Conservation (phyloP, 2,888 invertebrate genomes). For the Homarus gammarus region DNA sequence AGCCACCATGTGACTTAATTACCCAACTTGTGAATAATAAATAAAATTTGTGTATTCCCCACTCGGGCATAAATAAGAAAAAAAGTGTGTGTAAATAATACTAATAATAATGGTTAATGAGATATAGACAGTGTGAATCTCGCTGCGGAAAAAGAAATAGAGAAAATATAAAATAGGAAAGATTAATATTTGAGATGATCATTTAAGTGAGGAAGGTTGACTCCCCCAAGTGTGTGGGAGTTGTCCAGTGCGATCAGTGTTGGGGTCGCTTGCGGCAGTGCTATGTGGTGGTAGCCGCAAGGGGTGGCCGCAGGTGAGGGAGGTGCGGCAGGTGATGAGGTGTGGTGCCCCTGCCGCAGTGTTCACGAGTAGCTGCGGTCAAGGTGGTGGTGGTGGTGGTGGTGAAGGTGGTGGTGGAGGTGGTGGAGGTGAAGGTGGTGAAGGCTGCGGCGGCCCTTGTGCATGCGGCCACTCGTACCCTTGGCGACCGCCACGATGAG, state of each 20-base stretch:
- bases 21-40: not conserved
- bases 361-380: constrained; percentile 44
- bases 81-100: constrained; percentile 3
- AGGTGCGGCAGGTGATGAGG: constrained; percentile 50
- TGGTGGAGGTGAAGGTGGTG: not conserved
- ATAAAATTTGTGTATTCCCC: not conserved
- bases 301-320: constrained; percentile 14
- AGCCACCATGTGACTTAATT: constrained; percentile 9
- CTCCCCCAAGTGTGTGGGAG: not conserved
- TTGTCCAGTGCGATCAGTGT: not conserved
- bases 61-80: constrained; percentile 50
- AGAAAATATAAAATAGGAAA: too few relatives aligned
- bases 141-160: not conserved
- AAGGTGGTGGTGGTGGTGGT: constrained; percentile 46
- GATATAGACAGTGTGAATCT: not conserved
- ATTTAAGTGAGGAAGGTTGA: not conserved
- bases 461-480: constrained; percentile 29
- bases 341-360: constrained; percentile 28
- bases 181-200: not conserved
- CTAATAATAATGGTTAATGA: constrained; percentile 3
- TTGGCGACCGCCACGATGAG: constrained; percentile 32
- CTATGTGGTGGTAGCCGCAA: constrained; percentile 40
- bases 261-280: constrained; percentile 24
- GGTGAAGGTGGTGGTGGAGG: not conserved
- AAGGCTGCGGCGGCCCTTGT: constrained; percentile 35